Evolutionary conservation across 2,888 invertebrate species (phyloP), one percentile per base, ranked within the genome.

Genomic region (Acanthosepion lycidas): DNA sequence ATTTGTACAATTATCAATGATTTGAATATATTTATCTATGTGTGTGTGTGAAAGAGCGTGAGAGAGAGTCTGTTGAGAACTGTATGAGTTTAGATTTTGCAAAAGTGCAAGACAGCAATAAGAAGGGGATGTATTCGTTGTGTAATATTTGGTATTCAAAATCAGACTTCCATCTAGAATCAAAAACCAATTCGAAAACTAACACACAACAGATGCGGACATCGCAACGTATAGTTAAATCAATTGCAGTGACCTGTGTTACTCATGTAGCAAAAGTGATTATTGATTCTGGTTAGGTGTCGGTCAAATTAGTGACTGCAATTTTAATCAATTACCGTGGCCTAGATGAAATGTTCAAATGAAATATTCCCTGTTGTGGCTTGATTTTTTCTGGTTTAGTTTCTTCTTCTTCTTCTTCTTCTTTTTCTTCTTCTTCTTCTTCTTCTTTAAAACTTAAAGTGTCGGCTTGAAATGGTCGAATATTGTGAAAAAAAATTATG

Each of bases 261-360:
- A 33, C n/a, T 12, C 18, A 78, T 9, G n/a, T 78, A 33, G n/a
- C 78, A 12, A 33, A n/a, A 18, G 2, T 33, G n/a, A 33, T 33
- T 78, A 78, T 78, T 78, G 78, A 78, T 78, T 78, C 78, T 33
- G n/a, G 15, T 78, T 78, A n/a, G 78, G 78, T 33, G n/a, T 33
- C 12, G 78, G 78, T 78, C 78, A 78, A 78, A 78, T 78, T 3
- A n/a, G 8, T 78, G 78, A 78, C 78, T n/a, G 78, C n/a, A 33
- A 78, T n/a, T 78, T 78, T 78, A 78, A 78, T 78, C 78, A 78
- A 78, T 78, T 78, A 78, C n/a, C n/a, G 78, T 33, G n/a, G 33
- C 78, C n/a, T 33, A 78, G 33, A n/a, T 78, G 78, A 78, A n/a
- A 33, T 33, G n/a, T n/a, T 78, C 15, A 33, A 78, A 78, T 78